Conservation (phyloP, 2,797 vertebrate genomes). For the Fistularia tabacaria region DNA sequence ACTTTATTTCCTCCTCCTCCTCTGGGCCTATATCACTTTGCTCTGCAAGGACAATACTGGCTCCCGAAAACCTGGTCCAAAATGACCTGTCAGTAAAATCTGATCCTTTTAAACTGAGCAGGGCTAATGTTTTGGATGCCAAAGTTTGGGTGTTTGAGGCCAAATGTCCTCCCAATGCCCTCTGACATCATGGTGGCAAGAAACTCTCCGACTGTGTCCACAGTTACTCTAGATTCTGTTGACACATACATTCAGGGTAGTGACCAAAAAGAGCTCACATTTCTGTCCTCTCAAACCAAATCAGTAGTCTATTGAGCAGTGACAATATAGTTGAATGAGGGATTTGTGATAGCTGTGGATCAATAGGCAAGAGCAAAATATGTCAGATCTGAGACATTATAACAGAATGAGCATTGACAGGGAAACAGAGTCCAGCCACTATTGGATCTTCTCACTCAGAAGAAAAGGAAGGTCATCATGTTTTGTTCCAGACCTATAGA, state of each 20-base stretch:
- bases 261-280: slow-evolving; percentile 12
- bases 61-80: slow-evolving; percentile 57
- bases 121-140: slow-evolving; percentile 61
- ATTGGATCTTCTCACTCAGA: slow-evolving; percentile 27
- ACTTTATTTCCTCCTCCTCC: slow-evolving; percentile 57
- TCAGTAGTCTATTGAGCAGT: slow-evolving; percentile 44
- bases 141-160: slow-evolving; percentile 58
- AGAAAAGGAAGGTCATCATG: slow-evolving; percentile 39
- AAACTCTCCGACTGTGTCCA: slow-evolving; percentile 60
- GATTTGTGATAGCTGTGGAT: slow-evolving; percentile 39
- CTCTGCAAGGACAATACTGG: slow-evolving; percentile 64
- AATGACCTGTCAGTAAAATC: slow-evolving; percentile 76
- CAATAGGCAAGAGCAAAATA: slow-evolving; percentile 48
- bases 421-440: slow-evolving; percentile 9
- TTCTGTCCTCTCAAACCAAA: slow-evolving; percentile 37
- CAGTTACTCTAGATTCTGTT: slow-evolving; percentile 71
- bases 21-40: slow-evolving; percentile 67
- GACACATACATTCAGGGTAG: slow-evolving; percentile 64
- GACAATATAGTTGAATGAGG: slow-evolving; percentile 38
- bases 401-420: slow-evolving; percentile 55
- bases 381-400: slow-evolving; percentile 46
- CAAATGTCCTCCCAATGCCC: slow-evolving; percentile 68
- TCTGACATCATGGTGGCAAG: slow-evolving; percentile 61
- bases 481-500: slow-evolving; percentile 16
- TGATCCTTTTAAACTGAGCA: slow-evolving; percentile 68